These are phyloP conservation scores for Megastigmus dorsalis DNA, from an alignment of 2,888 invertebrate species.

Conservation along the genomic window DNA sequence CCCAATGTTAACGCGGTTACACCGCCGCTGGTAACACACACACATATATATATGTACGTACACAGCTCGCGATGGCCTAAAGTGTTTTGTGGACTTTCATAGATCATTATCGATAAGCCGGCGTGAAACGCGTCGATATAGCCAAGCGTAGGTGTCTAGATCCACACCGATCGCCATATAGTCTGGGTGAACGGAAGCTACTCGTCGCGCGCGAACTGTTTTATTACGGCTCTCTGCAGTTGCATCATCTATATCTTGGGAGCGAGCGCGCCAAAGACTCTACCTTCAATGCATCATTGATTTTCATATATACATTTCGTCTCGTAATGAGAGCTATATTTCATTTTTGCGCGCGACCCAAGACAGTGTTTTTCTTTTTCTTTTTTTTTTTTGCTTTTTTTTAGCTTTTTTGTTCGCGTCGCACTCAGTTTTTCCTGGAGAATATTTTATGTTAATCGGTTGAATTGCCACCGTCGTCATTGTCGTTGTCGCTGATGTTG, in stretches of 20 bases:
- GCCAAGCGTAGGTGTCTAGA: neutral
- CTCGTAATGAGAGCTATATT: slow-evolving; percentile 19
- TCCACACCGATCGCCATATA: slow-evolving; percentile 7
- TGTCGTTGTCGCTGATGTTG: no score
- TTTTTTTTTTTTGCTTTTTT: no score
- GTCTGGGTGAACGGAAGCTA: neutral
- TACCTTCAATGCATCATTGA: slow-evolving; percentile 9
- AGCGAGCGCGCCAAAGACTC: no score
- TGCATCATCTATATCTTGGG: no score
- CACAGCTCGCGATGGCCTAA: no score
- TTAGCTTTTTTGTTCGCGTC: no score
- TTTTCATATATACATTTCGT: slow-evolving; percentile 24
- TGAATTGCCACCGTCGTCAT: neutral
- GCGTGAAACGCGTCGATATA: neutral
- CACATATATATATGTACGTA: neutral
- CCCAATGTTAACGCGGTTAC: slow-evolving; percentile 60
- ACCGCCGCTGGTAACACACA: slow-evolving; percentile 20
- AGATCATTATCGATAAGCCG: neutral
- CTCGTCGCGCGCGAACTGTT: neutral
- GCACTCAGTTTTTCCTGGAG: neutral
- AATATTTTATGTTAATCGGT: neutral
- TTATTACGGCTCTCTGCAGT: slow-evolving; percentile 29
- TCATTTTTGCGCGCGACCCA: no score
- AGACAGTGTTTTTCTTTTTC: no score
- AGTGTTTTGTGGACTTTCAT: no score